Evolutionary conservation across 2,113 vertebrate genomes (phyloP).

Genomic region (Australoheros scitulus): DNA sequence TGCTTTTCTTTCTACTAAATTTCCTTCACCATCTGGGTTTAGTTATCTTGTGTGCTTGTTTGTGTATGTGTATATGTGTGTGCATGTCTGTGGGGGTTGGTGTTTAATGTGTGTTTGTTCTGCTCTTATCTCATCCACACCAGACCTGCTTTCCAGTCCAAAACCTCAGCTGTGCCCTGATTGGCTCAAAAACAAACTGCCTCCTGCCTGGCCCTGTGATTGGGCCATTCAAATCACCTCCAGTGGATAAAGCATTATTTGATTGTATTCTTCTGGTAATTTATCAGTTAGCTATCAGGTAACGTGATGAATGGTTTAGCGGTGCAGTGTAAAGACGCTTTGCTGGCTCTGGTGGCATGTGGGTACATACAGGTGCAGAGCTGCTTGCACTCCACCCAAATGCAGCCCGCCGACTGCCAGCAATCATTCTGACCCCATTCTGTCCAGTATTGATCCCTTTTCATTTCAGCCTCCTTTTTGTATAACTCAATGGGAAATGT

Average conservation of each 20-base stretch:
- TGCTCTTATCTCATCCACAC: slow-evolving; percentile 77
- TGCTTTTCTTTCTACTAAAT: slow-evolving; percentile 34
- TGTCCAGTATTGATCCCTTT: slow-evolving; percentile 59
- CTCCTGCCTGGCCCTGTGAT: slow-evolving; percentile 55
- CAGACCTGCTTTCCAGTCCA: slow-evolving; percentile 74
- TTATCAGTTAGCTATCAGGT: slow-evolving; percentile 54
- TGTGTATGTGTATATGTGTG: slow-evolving; percentile 32
- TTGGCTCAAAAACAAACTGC: slow-evolving; percentile 70
- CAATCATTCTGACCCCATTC: slow-evolving; percentile 54
- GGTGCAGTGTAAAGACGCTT: slow-evolving; percentile 30
- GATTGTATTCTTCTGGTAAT: slow-evolving; percentile 57
- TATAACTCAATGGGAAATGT: slow-evolving; percentile 32
- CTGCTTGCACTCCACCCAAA: slow-evolving; percentile 36
- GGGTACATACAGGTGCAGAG: slow-evolving; percentile 45
- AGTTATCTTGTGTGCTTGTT: slow-evolving; percentile 42
- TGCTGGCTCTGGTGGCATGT: slow-evolving; percentile 24
- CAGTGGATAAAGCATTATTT: slow-evolving; percentile 55
- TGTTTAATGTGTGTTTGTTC: slow-evolving; percentile 74
- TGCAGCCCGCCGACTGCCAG: slow-evolving; percentile 19
- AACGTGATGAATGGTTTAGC: slow-evolving; percentile 39
- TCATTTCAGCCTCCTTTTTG: slow-evolving; percentile 32
- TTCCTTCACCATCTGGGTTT: slow-evolving; percentile 51
- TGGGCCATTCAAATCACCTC: slow-evolving; percentile 66
- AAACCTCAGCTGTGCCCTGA: slow-evolving; percentile 69
- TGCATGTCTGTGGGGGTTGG: slow-evolving; percentile 51